Evolutionary conservation across 2,797 vertebrate genomes (phyloP).

Genomic region (Propithecus deckenii): DNA sequence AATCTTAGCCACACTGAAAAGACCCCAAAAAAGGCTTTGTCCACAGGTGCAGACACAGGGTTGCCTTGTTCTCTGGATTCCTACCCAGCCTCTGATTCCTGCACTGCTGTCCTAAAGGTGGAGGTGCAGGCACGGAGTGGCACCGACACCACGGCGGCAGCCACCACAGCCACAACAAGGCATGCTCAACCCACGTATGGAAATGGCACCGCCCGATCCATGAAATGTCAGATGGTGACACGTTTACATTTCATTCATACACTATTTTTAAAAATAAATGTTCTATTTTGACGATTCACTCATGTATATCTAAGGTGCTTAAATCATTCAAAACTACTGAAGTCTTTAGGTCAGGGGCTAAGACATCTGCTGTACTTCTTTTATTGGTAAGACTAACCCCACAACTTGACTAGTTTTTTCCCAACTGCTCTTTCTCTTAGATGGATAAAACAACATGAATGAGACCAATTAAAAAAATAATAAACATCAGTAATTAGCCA

Average conservation of each 20-base stretch:
- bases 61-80: not conserved
- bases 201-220: accelerated
- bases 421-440: not conserved
- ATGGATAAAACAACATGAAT: not conserved
- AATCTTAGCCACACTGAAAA: not conserved
- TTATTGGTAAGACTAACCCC: not conserved
- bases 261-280: not conserved
- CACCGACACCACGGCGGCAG: too few species aligned
- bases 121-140: too few species aligned
- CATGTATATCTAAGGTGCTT: not conserved
- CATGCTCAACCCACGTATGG: not conserved
- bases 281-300: not conserved
- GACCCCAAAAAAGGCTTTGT: not conserved
- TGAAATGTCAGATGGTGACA: not conserved
- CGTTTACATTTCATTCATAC: not conserved
- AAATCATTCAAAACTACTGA: not conserved
- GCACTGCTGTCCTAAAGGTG: not conserved
- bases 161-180: not conserved
- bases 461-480: not conserved
- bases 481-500: not conserved
- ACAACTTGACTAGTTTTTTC: not conserved
- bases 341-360: not conserved
- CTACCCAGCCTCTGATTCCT: not conserved
- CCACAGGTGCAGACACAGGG: not conserved
- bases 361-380: not conserved